Evolutionary conservation across 2,113 vertebrate species (phyloP), one percentile per base, ranked within the genome.

Genomic region (Silurus glanis): DNA sequence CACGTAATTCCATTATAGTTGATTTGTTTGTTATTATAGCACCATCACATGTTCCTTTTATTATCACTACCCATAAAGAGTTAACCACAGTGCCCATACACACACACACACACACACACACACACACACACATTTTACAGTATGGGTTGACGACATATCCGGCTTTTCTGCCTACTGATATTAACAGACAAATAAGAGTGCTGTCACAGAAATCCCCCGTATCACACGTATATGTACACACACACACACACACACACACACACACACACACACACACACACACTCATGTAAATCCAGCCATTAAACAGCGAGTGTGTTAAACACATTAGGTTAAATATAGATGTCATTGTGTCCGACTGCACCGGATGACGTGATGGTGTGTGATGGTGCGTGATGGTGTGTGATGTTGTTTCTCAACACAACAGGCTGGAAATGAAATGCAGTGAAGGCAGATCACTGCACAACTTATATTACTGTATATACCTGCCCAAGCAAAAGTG

Each of bases 291-390:
- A 69, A 81, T 16, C 83, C 58, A 66, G 53, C 59, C 25, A 80
- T 17, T 67, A 78, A 84, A 79, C 66, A 37, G 37, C 9, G 23
- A 47, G 61, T 86, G 75, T 81, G 80, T 37, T 83, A 86, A 72
- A 79, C 62, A 83, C 64, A 74, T 76, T 62, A 88, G 17, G 80
- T 67, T 86, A 88, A 85, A 88, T 66, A 72, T 86, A 79, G 49
- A 53, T 25, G 28, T 16, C 25, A 82, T 82, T 85, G 62, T 82
- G 71, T 72, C n/a, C 72, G 69, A 80, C 56, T 25, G 25, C 21
- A 83, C 82, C 53, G 64, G 59, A 82, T 74, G 79, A 86, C 21
- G 62, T 80, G 37, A 59, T 80, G 4, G n/a, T 69, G 64, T 4
- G 62, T 80, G 37, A 59, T 86, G 4, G n/a, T 69, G 64, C 9